Evolutionary conservation across 2,888 invertebrate genomes (phyloP), one percentile per base, ranked within the genome.

Genomic region (Pogonocherus hispidulus): DNA sequence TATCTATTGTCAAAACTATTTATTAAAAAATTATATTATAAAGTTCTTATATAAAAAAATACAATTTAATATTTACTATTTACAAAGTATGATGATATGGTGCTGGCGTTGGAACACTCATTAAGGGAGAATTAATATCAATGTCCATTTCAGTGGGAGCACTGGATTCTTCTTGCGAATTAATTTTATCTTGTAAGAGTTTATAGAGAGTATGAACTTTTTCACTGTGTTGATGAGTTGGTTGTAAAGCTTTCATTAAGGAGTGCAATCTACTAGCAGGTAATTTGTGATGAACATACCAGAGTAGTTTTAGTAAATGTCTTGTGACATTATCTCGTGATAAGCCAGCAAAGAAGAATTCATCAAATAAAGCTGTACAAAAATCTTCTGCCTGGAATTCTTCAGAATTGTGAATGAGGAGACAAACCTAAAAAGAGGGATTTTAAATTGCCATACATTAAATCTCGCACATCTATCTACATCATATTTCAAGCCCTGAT

Each of bases 301-400:
- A 97, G 37, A 98, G 85, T 55, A 98, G 87, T 83, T 97, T 95
- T 52, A 97, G 86, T 81, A 98, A 88, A 87, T 98, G 98, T 57
- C 96, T 90, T 2, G 94, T 93, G 0, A 97, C 97, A 87, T 97
- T 97, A 81, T 98, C 97, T 71, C 94, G 91, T 1, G 93, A 91
- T 16, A 97, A 87, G 0, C 95, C 95, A 65, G 96, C 96, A 85
- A 97, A 93, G 80, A 98, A 94, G 84, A 98, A 98, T 84, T 97
- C 97, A 85, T 98, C 97, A 86, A 98, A 97, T 47, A 98, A 90
- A 1, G 95, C 95, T 1, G 96, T 96, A 85, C 97, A 97, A 83
- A 98, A 97, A 77, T 97, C 97, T 86, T 97, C 96, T 0, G 94
- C 93, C 74, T 94, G 89, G 82, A 98, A 98, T 85, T 97, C 97